Evolutionary conservation across 2,113 vertebrate species (phyloP).

Genomic region (Dicaeum eximium): DNA sequence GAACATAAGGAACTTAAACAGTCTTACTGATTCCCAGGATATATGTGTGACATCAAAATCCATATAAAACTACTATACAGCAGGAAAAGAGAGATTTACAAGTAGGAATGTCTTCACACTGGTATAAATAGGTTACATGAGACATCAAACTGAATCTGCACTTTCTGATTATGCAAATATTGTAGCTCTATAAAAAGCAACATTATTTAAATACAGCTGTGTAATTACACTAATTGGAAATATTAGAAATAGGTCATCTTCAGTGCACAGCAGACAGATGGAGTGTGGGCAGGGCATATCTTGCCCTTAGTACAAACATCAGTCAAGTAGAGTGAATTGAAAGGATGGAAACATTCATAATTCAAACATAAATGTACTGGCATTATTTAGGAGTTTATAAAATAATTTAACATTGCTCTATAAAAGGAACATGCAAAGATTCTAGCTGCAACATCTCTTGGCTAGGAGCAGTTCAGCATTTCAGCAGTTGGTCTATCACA

Average conservation of each 20-base stretch:
- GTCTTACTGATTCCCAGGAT: neutral
- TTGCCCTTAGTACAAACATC: neutral
- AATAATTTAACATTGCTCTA: neutral
- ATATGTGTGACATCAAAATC: neutral
- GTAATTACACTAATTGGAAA: neutral
- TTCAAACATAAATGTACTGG: neutral
- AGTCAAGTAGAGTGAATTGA: neutral
- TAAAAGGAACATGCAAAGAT: neutral
- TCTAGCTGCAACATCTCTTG: neutral
- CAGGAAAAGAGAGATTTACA: neutral
- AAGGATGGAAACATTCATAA: neutral
- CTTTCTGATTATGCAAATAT: neutral
- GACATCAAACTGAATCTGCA: neutral
- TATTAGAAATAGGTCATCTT: neutral
- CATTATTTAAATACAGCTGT: neutral
- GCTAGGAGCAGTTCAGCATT: conserved; percentile 1
- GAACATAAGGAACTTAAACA: neutral
- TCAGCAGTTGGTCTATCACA: neutral
- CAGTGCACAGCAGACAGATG: neutral
- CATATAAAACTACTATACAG: neutral
- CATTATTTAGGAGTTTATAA: neutral
- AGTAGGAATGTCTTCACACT: neutral
- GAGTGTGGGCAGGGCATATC: neutral
- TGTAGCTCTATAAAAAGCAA: neutral
- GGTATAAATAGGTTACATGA: neutral